These are phyloP conservation scores for Cynodonichthys magdalenae DNA, from an alignment of 2,797 vertebrate genomes.

Conservation along the genomic window DNA sequence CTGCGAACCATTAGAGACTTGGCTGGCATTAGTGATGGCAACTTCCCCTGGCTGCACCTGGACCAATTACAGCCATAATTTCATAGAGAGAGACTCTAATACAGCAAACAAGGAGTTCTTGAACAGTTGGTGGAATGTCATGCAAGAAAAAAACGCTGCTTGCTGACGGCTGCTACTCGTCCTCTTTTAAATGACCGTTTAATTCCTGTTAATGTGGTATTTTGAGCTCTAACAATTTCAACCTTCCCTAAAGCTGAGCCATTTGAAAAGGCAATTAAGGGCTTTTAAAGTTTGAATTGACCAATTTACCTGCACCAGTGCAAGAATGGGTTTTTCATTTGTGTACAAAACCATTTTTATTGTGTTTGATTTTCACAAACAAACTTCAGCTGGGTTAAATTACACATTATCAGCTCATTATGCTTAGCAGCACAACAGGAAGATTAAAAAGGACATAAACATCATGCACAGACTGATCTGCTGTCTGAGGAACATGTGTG, in stretches of 20 bases:
- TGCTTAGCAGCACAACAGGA: conserved; percentile 48
- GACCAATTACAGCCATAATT: conserved; percentile 54
- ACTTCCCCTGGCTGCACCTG: conserved; percentile 53
- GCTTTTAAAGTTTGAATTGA: conserved; percentile 22
- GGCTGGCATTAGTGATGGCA: conserved; percentile 47
- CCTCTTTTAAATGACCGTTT: conserved; percentile 14
- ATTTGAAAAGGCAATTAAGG: conserved; percentile 15
- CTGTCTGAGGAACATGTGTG: conserved; percentile 24
- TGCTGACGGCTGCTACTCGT: not conserved
- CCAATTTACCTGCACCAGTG: conserved; percentile 16
- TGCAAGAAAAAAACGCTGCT: conserved; percentile 9
- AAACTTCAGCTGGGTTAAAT: conserved; percentile 36
- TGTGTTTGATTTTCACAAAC: conserved; percentile 33
- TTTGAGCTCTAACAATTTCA: conserved; percentile 15
- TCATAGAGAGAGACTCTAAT: conserved; percentile 49
- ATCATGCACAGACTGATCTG: conserved; percentile 31
- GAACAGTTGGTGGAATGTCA: conserved; percentile 26
- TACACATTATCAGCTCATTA: conserved; percentile 35
- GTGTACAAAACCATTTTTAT: conserved; percentile 19
- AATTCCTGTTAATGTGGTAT: conserved; percentile 27
- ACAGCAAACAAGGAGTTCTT: conserved; percentile 38
- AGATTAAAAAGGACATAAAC: conserved; percentile 25
- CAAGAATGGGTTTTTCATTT: conserved; percentile 26
- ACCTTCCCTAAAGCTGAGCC: not conserved
- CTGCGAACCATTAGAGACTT: conserved; percentile 45